Evolutionary conservation across 1,140 invertebrate genomes (phyloP).

Genomic region (Drosophila varians): DNA sequence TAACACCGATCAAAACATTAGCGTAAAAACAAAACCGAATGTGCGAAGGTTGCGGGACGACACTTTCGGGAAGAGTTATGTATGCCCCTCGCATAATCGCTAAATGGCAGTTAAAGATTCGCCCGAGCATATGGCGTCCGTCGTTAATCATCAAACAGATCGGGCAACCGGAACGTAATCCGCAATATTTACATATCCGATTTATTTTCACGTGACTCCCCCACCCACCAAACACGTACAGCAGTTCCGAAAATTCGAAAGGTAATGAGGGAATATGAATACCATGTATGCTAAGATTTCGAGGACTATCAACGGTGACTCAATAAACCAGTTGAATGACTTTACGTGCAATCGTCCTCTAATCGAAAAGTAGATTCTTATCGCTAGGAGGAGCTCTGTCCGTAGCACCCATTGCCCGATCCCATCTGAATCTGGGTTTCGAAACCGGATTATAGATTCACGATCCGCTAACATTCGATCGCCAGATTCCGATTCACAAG

Average conservation of each 20-base stretch:
- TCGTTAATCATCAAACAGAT: constrained; percentile 61
- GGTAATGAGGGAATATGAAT: constrained; percentile 1
- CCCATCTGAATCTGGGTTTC: constrained; percentile 35
- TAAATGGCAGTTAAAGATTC: constrained; percentile 31
- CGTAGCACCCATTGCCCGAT: not conserved
- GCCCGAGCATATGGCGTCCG: constrained; percentile 25
- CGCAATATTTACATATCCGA: constrained; percentile 72
- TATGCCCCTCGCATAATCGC: constrained; percentile 41
- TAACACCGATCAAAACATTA: constrained; percentile 41
- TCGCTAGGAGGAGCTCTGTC: not conserved
- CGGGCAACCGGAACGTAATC: constrained; percentile 69
- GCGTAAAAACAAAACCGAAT: constrained; percentile 54
- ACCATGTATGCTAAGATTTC: not conserved
- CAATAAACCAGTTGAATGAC: constrained; percentile 39
- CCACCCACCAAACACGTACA: constrained; percentile 16
- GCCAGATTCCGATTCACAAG: constrained; percentile 45
- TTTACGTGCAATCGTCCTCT: constrained; percentile 29
- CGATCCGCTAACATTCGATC: constrained; percentile 24
- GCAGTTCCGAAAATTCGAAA: constrained; percentile 50
- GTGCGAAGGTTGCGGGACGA: constrained; percentile 55
- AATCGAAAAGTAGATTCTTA: not conserved
- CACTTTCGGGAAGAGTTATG: constrained; percentile 28
- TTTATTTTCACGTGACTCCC: constrained; percentile 36
- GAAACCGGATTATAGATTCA: constrained; percentile 37
- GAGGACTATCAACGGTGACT: constrained; percentile 17